Base-by-base conservation (phyloP, 2,797 vertebrate species). In the Hemitrygon akajei region DNA sequence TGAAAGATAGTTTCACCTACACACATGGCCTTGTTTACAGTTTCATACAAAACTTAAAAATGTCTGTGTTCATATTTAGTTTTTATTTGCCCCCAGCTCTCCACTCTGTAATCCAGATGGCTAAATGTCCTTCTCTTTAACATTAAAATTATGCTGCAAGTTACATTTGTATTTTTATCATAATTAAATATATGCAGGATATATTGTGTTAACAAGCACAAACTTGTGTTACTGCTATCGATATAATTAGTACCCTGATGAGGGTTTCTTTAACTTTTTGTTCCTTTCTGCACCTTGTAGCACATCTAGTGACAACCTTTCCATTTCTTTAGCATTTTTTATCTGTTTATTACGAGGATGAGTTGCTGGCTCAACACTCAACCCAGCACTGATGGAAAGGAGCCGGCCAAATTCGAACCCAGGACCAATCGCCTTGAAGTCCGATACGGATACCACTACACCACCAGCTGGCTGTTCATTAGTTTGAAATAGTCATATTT, bases 1-100 rank as follows among this genome's bases (percentile, higher is more conserved):
- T 71, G 5, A 40, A 30, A 20, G 66, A 71, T 71, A 37, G 22
- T 91, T 86, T 86, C 56, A 60, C 56, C 56, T 86, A 2, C 60
- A 10, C 27, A 58, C 47, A 84, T 60, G 27, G 56, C 30, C 27
- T 60, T 86, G 82, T 86, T 86, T 60, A 86, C 56, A 86, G 82
- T 86, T 86, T 60, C 56, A 86, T 86, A 58, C 82, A 60, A 60
- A 60, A 86, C 58, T 58, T 11, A 60, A 86, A 86, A 86, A 60
- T 86, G 82, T 60, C 11, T 18, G 25, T 56, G 81, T 56, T 58
- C 11, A 82, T 22, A 27, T 25, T 82, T 82, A 56, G 25, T 82
- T 82, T 82, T 82, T 20, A 37, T 37, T 80, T 40, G 30, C 34
- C 16, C 5, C 27, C 18, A 82, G 81, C 47, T 27, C 7, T 34